phyloP scores from a whole-genome alignment of 2,797 vertebrate genomes.

The Dallia pectoralis region DNA sequence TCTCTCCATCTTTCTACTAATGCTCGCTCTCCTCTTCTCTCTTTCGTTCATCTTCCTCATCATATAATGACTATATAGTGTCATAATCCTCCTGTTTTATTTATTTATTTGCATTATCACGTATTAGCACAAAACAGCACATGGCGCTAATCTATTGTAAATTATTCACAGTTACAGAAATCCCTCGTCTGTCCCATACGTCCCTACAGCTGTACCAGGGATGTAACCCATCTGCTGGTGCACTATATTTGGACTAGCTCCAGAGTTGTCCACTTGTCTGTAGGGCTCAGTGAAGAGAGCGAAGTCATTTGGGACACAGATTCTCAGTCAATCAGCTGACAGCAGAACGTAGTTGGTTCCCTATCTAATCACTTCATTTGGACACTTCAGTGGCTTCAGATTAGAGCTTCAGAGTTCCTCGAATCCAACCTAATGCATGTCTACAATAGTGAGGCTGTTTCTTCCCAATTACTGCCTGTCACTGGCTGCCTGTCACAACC shows the following conservation, averaged over 20 bases:
- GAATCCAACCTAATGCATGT: slow-evolving; percentile 43
- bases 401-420: slow-evolving; percentile 33
- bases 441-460: neutral
- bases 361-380: slow-evolving; percentile 42
- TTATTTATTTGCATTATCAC: slow-evolving; percentile 54
- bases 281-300: neutral
- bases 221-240: slow-evolving; percentile 31
- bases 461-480: neutral
- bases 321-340: neutral
- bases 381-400: slow-evolving; percentile 46
- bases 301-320: neutral
- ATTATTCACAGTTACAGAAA: slow-evolving; percentile 36
- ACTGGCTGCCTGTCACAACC: slow-evolving; percentile 16
- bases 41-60: neutral
- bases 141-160: slow-evolving; percentile 48
- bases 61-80: neutral
- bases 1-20: neutral
- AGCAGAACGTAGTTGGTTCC: slow-evolving; percentile 36
- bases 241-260: slow-evolving; percentile 3
- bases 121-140: slow-evolving; percentile 53
- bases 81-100: neutral
- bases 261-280: neutral
- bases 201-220: slow-evolving; percentile 37
- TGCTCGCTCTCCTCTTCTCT: too few relatives aligned
- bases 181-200: slow-evolving; percentile 37